Conservation (phyloP, 2,888 invertebrate species). For the Rhaphigaster nebulosa region DNA sequence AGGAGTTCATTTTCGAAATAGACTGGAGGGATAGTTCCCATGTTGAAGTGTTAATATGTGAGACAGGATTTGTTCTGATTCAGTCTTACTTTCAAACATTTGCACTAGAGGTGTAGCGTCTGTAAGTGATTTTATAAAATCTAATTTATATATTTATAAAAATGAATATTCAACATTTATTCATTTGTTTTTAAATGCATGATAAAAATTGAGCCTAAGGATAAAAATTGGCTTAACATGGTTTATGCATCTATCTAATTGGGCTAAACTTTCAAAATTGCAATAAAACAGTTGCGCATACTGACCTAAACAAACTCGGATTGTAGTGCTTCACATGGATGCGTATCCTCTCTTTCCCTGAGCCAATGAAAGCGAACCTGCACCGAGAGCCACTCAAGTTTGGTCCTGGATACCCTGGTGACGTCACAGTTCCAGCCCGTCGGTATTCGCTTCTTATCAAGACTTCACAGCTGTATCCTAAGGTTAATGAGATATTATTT, state of each 20-base stretch:
- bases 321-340: conserved; percentile 85
- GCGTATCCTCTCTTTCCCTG: conserved; percentile 87
- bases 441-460: conserved; percentile 80
- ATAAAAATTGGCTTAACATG: not conserved
- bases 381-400: conserved; percentile 85
- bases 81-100: too few species aligned
- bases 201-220: not conserved
- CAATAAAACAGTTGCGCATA: not conserved
- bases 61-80: too few species aligned
- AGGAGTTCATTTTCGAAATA: too few species aligned
- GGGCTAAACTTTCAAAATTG: not conserved
- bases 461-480: conserved; percentile 84
- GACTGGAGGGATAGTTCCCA: too few species aligned
- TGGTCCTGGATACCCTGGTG: conserved; percentile 84
- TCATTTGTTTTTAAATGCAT: not conserved
- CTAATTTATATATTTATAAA: too few species aligned
- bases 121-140: too few species aligned
- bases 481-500: conserved; percentile 67
- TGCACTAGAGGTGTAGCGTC: too few species aligned
- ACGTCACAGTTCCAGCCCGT: conserved; percentile 84
- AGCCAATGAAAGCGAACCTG: conserved; percentile 90
- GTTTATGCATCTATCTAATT: not conserved
- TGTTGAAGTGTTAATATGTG: too few species aligned
- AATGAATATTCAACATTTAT: too few species aligned
- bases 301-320: conserved; percentile 27